phyloP scores from a whole-genome alignment of 2,888 invertebrate species.

The Leptinotarsa peninsularis region DNA sequence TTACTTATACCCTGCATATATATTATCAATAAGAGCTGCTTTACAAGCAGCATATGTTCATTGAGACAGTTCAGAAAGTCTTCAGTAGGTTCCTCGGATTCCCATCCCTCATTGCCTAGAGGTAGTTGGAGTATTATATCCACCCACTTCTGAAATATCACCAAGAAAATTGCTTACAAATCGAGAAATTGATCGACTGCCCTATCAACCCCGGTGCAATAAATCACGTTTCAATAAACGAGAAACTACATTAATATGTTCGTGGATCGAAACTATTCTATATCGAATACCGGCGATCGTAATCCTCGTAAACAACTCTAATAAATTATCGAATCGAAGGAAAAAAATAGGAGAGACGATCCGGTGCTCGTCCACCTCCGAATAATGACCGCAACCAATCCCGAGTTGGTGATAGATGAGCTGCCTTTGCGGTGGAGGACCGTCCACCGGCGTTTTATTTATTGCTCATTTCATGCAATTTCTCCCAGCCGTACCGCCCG shows the following conservation, averaged over 20 bases:
- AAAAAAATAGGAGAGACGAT: neutral
- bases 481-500: slow-evolving; percentile 1
- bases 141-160: neutral
- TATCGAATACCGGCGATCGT: neutral
- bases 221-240: neutral
- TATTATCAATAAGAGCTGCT: no score
- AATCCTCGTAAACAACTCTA: slow-evolving; percentile 19
- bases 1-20: no score
- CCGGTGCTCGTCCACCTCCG: slow-evolving; percentile 13
- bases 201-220: neutral
- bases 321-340: slow-evolving; percentile 12
- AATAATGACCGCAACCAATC: slow-evolving; percentile 24
- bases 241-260: slow-evolving; percentile 10
- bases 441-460: slow-evolving; percentile 26
- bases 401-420: slow-evolving; percentile 24
- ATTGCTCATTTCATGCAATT: slow-evolving; percentile 30
- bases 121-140: no score
- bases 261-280: neutral
- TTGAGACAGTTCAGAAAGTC: no score
- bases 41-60: no score
- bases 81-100: no score
- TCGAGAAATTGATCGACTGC: neutral
- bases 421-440: slow-evolving; percentile 22
- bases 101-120: no score
- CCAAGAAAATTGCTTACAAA: neutral